Base-by-base conservation (phyloP, 2,888 invertebrate genomes). In the Drosophila silvestris region DNA sequence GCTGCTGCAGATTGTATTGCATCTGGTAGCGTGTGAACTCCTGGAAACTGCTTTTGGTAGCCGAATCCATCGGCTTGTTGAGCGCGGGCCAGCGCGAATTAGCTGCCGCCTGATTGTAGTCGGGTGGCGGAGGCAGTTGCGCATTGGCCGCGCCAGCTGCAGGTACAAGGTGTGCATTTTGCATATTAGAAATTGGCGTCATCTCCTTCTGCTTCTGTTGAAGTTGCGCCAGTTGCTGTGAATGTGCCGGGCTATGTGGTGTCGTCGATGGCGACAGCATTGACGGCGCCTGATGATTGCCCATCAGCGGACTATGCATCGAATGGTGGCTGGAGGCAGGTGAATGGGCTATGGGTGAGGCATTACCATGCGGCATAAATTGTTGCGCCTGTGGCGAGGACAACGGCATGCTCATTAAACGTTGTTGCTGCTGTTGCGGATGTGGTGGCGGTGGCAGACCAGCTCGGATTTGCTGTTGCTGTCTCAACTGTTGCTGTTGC, bases 21-120 rank as follows among this genome's bases (percentile, higher is more conserved):
- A 95, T 95, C 87, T 95, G 95, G 89, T 95, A 95, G 78, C 95
- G 94, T 78, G 95, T 95, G 92, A 95, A 95, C 92, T 95, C 95
- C 94, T 95, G 95, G 87, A 95, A 95, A 92, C 95, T 95, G 44
- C 94, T 95, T 90, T 95, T 95, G 37, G 95, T 95, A 82, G 94
- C 95, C 83, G 95, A 95, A 75, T 95, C 95, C 95, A 95, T 95
- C 91, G 85, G 95, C 93, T 72, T 95, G 91, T 83, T 92, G 19
- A 92, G 80, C 10, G 57, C 89, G 54, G 86, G 95, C 91, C 79
- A 95, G 77, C 84, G 95, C 93, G 91, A 94, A 60, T 85, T 88
- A 16, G 92, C 87, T 41, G 91, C 88, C 56, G 91, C 85, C 82
- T 91, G 92, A 74, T 91, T 91, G 65, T 92, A 92, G 64, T 92